phyloP scores from a whole-genome alignment of 2,888 invertebrate genomes.

The Ligdia adustata region DNA sequence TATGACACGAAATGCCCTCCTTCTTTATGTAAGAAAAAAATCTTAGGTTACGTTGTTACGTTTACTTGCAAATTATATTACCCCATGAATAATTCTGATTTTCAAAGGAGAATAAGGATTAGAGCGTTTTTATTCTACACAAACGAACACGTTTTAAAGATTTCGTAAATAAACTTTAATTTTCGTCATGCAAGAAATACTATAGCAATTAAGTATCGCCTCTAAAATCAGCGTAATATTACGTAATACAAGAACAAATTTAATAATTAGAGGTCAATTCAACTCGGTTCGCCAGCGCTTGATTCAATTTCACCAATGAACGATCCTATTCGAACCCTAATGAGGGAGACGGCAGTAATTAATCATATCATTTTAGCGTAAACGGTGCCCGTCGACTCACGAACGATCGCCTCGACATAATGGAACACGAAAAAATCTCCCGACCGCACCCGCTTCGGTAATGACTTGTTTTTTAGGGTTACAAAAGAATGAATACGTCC shows the following conservation, averaged over 20 bases:
- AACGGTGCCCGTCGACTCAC: constrained; percentile 66
- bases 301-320: constrained; percentile 81
- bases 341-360: constrained; percentile 80
- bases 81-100: constrained; percentile 63
- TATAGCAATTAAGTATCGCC: no score
- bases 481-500: constrained; percentile 80
- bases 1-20: constrained; percentile 73
- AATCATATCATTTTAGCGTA: constrained; percentile 82
- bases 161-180: background rate
- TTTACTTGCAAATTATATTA: constrained; percentile 74
- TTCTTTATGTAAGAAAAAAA: constrained; percentile 69
- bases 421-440: constrained; percentile 73
- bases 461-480: constrained; percentile 84
- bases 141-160: background rate
- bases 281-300: constrained; percentile 59
- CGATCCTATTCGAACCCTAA: constrained; percentile 78
- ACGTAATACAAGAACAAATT: constrained; percentile 58
- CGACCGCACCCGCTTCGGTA: constrained; percentile 77
- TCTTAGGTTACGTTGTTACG: constrained; percentile 57
- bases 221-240: constrained; percentile 45
- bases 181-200: no score
- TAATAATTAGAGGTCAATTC: constrained; percentile 76
- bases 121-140: background rate
- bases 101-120: constrained; percentile 24
- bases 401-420: constrained; percentile 76